phyloP scores from a whole-genome alignment of 1,140 invertebrate species.

The Sminthurinus signatus region DNA sequence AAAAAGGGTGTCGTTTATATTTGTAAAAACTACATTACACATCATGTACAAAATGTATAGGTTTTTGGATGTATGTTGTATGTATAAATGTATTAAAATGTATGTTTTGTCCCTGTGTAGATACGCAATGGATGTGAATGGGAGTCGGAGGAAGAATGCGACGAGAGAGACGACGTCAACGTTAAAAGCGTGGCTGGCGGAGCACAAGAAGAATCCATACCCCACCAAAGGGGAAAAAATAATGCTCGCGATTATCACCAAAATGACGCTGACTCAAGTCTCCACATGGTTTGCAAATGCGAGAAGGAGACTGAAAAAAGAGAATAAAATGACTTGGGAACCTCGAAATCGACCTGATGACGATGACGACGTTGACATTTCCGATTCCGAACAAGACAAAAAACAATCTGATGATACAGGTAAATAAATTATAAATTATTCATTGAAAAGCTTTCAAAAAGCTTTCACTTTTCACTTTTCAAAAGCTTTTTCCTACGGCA shows the following conservation, averaged over 20 bases:
- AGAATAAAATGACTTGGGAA: slow-evolving; percentile 64
- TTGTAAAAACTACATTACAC: no score
- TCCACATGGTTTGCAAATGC: slow-evolving; percentile 67
- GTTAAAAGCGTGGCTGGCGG: slow-evolving; percentile 83
- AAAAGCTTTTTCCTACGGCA: no score
- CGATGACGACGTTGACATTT: slow-evolving; percentile 43
- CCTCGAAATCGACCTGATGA: slow-evolving; percentile 53
- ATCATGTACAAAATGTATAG: no score
- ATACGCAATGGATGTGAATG: slow-evolving; percentile 84
- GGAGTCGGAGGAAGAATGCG: slow-evolving; percentile 89
- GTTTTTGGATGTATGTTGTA: not conserved
- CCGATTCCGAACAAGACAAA: slow-evolving; percentile 37
- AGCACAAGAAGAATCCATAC: slow-evolving; percentile 61
- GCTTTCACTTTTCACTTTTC: no score
- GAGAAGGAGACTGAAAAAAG: slow-evolving; percentile 57
- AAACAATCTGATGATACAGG: slow-evolving; percentile 42
- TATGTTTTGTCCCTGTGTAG: slow-evolving; percentile 49
- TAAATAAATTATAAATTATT: no score
- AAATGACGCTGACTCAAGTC: slow-evolving; percentile 60
- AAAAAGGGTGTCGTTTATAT: no score
- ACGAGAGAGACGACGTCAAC: slow-evolving; percentile 95
- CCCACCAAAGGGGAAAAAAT: slow-evolving; percentile 62
- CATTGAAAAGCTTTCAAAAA: no score
- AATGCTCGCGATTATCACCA: slow-evolving; percentile 58
- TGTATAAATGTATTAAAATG: slow-evolving; percentile 1